Conservation (phyloP, 1,140 invertebrate genomes). For the Odontomachus brunneus region DNA sequence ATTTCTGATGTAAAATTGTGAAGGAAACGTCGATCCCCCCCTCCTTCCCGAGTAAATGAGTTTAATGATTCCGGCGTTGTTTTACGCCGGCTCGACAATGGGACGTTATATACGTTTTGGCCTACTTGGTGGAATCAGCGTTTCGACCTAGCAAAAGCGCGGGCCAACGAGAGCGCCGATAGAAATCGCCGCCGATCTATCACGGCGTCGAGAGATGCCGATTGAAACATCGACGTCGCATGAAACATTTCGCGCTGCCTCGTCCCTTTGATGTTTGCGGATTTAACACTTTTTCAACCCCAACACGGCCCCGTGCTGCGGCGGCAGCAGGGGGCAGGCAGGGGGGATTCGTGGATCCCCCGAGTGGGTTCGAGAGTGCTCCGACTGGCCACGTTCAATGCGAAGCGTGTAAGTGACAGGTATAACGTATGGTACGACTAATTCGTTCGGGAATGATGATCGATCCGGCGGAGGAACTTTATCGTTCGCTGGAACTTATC, state of each 20-base stretch:
- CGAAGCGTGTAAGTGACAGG: slow-evolving; percentile 53
- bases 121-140: slow-evolving; percentile 3
- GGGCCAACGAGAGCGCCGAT: slow-evolving; percentile 46
- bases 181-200: slow-evolving; percentile 46
- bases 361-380: slow-evolving; percentile 40
- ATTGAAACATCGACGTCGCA: slow-evolving; percentile 53
- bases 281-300: slow-evolving; percentile 57
- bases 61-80: background rate
- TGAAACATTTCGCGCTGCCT: slow-evolving; percentile 42
- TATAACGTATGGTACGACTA: slow-evolving; percentile 56
- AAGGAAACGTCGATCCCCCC: background rate
- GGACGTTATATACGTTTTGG: background rate
- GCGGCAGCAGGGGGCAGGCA: background rate
- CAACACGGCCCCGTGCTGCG: background rate
- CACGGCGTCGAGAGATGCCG: slow-evolving; percentile 43
- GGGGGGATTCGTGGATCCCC: background rate
- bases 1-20: background rate
- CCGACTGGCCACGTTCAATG: slow-evolving; percentile 29
- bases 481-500: slow-evolving; percentile 27
- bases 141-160: background rate
- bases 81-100: background rate
- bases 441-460: slow-evolving; percentile 51
- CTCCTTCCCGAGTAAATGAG: background rate
- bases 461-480: slow-evolving; percentile 47
- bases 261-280: slow-evolving; percentile 55